Percentiles rank a stretch among this genome's conserved stretches.
Evolutionary conservation across 2,797 vertebrate genomes (phyloP).

Genomic region (Telmatherina bonti): DNA sequence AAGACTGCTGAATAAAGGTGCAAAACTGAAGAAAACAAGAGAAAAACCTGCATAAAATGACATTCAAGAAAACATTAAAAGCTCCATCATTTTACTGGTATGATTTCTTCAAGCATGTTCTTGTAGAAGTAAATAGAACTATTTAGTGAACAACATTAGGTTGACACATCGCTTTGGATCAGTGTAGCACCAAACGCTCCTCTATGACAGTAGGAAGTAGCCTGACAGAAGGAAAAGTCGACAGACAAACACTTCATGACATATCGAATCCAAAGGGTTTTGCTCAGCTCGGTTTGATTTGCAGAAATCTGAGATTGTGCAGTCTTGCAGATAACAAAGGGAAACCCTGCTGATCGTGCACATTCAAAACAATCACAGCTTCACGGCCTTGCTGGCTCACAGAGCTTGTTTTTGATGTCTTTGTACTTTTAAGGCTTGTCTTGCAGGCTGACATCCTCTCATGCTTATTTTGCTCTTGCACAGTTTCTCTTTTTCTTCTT

Average conservation of each 20-base stretch:
- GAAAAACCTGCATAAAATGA: conserved; percentile 8
- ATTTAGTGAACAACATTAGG: conserved; percentile 7
- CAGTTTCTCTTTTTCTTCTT: not conserved
- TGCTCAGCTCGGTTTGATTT: conserved; percentile 44
- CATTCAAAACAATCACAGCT: conserved; percentile 41
- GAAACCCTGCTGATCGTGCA: conserved; percentile 41
- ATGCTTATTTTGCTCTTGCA: conserved; percentile 27
- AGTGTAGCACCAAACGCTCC: conserved; percentile 23
- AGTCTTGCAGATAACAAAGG: conserved; percentile 37
- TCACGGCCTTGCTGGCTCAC: not conserved
- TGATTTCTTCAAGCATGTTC: not conserved
- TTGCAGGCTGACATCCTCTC: conserved; percentile 1
- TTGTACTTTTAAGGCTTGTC: conserved; percentile 10
- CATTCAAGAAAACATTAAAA: not conserved
- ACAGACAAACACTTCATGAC: conserved; percentile 38
- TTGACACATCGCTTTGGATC: conserved; percentile 23
- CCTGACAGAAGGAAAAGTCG: conserved; percentile 45
- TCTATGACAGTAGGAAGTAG: conserved; percentile 17
- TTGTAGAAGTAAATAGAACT: conserved; percentile 9
- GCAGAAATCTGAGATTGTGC: conserved; percentile 51
- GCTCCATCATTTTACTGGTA: not conserved
- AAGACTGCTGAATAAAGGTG: conserved; percentile 3
- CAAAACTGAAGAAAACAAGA: conserved; percentile 17
- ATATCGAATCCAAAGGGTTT: conserved; percentile 54
- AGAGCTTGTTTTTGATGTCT: conserved; percentile 25